phyloP scores from a whole-genome alignment of 1,140 invertebrate genomes.

The Drosophila truncata region DNA sequence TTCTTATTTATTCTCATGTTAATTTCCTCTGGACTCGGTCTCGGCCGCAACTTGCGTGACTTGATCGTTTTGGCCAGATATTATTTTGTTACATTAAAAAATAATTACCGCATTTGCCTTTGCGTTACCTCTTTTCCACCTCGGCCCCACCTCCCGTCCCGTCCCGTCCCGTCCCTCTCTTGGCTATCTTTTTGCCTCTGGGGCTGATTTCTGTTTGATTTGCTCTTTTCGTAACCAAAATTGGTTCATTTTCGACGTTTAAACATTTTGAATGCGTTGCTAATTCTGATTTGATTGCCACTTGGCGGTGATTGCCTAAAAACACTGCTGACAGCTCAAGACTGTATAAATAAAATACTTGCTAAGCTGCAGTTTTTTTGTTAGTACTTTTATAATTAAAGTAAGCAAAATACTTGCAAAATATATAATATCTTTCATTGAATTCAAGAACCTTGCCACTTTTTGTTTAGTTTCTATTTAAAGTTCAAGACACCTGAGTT shows the following conservation, averaged over 20 bases:
- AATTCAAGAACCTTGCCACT: not conserved
- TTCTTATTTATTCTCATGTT: slow-evolving; percentile 84
- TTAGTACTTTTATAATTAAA: not conserved
- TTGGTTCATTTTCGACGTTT: slow-evolving; percentile 62
- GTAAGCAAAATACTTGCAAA: slow-evolving; percentile 12
- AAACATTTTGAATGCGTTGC: slow-evolving; percentile 52
- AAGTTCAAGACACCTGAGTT: not conserved
- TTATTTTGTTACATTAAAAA: slow-evolving; percentile 85
- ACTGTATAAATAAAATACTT: not conserved
- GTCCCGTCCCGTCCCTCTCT: too few relatives aligned
- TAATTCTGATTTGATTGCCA: slow-evolving; percentile 47
- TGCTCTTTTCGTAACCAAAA: slow-evolving; percentile 60
- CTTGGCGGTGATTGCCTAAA: slow-evolving; percentile 28
- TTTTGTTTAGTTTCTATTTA: slow-evolving; percentile 1
- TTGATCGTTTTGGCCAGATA: slow-evolving; percentile 84
- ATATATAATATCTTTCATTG: not conserved
- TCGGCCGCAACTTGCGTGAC: slow-evolving; percentile 71
- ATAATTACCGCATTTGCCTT: slow-evolving; percentile 84
- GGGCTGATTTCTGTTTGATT: slow-evolving; percentile 64
- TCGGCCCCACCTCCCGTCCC: not conserved
- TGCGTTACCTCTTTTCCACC: slow-evolving; percentile 42
- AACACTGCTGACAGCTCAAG: slow-evolving; percentile 28
- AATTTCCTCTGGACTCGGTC: slow-evolving; percentile 61
- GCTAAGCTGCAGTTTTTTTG: slow-evolving; percentile 17
- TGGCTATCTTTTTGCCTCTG: slow-evolving; percentile 17